phyloP scores from a whole-genome alignment of 1,140 invertebrate genomes.

The Sycophila sp. region DNA sequence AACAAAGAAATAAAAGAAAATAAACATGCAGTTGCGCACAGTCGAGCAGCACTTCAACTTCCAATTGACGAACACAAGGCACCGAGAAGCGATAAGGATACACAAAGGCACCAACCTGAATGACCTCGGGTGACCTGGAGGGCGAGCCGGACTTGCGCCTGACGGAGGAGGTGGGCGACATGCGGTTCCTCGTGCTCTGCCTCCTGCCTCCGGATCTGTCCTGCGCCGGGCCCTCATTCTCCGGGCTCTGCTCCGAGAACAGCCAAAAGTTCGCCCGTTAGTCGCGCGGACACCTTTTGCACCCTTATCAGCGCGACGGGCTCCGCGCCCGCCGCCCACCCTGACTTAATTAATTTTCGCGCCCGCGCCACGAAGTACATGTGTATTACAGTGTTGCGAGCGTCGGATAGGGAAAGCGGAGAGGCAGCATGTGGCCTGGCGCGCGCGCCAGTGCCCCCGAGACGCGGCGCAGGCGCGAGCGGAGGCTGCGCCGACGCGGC shows the following conservation, averaged over 20 bases:
- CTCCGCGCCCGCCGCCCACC: neutral
- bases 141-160: constrained; percentile 43
- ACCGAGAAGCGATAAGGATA: neutral
- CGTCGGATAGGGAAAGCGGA: neutral
- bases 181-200: constrained; percentile 44
- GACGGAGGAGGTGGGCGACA: constrained; percentile 45
- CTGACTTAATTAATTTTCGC: constrained; percentile 28
- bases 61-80: no score
- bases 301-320: neutral
- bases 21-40: no score
- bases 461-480: neutral
- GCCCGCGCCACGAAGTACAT: neutral
- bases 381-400: no score
- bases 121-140: constrained; percentile 51
- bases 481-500: no score
- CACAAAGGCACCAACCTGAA: constrained; percentile 48
- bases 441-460: neutral
- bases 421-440: neutral
- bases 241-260: constrained; percentile 44
- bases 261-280: neutral
- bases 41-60: no score
- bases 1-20: no score
- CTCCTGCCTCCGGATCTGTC: constrained; percentile 30
- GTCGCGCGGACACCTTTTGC: neutral
- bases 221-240: constrained; percentile 46